phyloP scores from a whole-genome alignment of 2,797 vertebrate species.

The Sebastiscus tertius region DNA sequence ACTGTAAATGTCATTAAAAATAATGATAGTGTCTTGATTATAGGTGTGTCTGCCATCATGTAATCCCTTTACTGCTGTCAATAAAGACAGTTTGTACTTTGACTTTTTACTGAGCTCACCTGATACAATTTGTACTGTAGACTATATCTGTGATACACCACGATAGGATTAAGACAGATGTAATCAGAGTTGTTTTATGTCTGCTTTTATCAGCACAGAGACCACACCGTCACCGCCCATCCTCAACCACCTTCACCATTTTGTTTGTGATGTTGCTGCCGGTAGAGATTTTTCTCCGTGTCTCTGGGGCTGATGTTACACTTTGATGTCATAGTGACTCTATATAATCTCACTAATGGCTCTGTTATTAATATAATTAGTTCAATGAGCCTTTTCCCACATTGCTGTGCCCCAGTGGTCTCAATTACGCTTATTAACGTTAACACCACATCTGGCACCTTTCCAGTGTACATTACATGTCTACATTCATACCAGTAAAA shows the following conservation, averaged over 20 bases:
- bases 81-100: conserved; percentile 59
- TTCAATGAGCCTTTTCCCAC: not conserved
- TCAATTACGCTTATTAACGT: not conserved
- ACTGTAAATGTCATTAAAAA: not conserved
- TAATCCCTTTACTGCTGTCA: conserved; percentile 42
- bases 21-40: conserved; percentile 3
- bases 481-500: not conserved
- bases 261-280: conserved; percentile 10
- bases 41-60: not conserved
- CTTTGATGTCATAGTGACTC: not conserved
- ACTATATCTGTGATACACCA: not conserved
- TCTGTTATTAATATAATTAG: conserved; percentile 15
- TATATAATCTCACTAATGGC: conserved; percentile 33
- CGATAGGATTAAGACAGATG: not conserved
- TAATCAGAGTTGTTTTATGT: not conserved
- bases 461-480: not conserved
- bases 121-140: not conserved
- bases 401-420: not conserved
- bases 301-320: conserved; percentile 4
- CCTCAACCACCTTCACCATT: not conserved
- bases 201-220: not conserved
- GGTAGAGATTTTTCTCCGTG: not conserved
- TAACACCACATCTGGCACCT: not conserved
- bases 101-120: conserved; percentile 1
- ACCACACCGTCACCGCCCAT: too few species aligned